Evolutionary conservation across 2,113 vertebrate genomes (phyloP).

Genomic region (Anser brachyrhynchus): DNA sequence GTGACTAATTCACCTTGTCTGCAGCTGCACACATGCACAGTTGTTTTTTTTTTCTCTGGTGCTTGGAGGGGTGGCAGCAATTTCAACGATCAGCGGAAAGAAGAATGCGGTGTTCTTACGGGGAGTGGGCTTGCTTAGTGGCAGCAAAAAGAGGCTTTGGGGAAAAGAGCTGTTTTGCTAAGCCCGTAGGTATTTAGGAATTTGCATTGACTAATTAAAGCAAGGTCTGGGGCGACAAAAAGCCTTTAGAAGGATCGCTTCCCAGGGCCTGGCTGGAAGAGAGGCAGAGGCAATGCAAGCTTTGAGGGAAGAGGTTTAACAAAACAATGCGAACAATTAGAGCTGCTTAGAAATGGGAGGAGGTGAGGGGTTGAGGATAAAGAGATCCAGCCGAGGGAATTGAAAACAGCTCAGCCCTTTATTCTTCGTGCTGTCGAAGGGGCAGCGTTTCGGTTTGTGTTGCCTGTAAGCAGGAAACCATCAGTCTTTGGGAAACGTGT

Average conservation of each 20-base stretch:
- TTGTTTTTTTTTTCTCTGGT: neutral
- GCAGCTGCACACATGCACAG: neutral
- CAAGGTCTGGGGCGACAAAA: slow-evolving; percentile 53
- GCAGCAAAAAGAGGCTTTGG: slow-evolving; percentile 52
- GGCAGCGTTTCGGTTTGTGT: neutral
- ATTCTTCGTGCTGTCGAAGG: neutral
- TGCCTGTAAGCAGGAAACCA: slow-evolving; percentile 37
- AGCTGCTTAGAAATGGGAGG: slow-evolving; percentile 52
- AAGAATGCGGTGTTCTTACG: neutral
- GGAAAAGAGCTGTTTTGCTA: slow-evolving; percentile 41
- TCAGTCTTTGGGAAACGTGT: neutral
- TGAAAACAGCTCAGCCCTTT: neutral
- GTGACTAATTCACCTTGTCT: slow-evolving; percentile 33
- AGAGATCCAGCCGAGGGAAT: neutral
- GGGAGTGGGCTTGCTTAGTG: slow-evolving; percentile 43
- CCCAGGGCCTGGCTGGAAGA: neutral
- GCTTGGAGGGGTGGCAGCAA: slow-evolving; percentile 4
- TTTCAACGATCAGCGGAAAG: slow-evolving; percentile 41
- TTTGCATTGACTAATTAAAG: slow-evolving; percentile 69
- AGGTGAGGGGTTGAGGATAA: slow-evolving; percentile 30
- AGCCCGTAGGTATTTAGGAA: slow-evolving; percentile 68
- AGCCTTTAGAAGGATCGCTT: slow-evolving; percentile 46
- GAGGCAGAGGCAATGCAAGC: slow-evolving; percentile 13
- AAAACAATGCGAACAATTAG: slow-evolving; percentile 59
- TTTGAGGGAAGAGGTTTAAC: slow-evolving; percentile 42